These are phyloP conservation scores for Prunella himalayana DNA, from an alignment of 2,113 vertebrate genomes.

Conservation along the genomic window DNA sequence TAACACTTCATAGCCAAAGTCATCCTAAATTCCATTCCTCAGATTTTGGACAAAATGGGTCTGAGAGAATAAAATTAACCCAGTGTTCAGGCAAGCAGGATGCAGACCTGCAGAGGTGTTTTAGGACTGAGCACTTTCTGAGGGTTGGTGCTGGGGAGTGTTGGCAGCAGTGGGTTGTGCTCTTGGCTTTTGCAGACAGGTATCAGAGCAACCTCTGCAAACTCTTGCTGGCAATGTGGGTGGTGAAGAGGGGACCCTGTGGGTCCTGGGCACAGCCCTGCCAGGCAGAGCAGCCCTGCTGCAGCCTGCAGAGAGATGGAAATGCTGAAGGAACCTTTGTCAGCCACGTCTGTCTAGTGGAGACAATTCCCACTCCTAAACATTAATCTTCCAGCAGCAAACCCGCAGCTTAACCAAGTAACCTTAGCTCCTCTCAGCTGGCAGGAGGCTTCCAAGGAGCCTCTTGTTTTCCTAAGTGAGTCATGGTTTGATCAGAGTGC, in stretches of 20 bases:
- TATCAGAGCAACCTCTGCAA: background rate
- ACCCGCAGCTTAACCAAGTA: background rate
- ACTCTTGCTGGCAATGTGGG: background rate
- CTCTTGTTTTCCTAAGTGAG: slow-evolving; percentile 39
- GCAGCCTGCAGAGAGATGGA: background rate
- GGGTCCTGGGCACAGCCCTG: background rate
- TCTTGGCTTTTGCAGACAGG: background rate
- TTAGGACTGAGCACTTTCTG: background rate
- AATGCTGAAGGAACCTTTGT: background rate
- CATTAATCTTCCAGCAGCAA: background rate
- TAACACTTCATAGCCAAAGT: background rate
- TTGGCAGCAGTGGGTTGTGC: background rate
- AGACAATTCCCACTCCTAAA: background rate
- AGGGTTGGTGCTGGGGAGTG: background rate
- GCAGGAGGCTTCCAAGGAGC: background rate
- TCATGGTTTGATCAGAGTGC: background rate
- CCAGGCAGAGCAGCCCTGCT: background rate
- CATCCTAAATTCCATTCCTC: background rate
- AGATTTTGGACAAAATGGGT: background rate
- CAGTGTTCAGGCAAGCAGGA: background rate
- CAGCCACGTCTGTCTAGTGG: background rate
- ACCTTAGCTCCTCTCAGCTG: background rate
- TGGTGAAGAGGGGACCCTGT: background rate
- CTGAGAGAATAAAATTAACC: background rate
- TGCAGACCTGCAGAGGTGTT: background rate